Evolutionary conservation across 2,888 invertebrate genomes (phyloP), one percentile per base, ranked within the genome.

Genomic region (Cryptophagus acutangulus): DNA sequence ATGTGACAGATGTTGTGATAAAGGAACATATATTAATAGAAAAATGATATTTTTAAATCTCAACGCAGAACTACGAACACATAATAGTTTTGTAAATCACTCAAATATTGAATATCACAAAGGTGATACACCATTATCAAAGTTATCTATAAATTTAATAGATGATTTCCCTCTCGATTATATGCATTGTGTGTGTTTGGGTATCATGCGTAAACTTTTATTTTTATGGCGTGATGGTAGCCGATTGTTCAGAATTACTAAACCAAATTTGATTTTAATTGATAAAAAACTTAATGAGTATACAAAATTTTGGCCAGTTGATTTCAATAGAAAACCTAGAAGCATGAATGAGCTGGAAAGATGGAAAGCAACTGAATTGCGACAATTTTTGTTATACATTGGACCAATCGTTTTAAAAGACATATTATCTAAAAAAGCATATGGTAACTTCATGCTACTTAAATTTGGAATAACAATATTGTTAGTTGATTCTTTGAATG

Each of bases 291-390:
- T 45, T 13, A 28, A 34, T 15, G 6, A 9, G 10, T 9, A 41
- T 2, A 16, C 33, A 24, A 33, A 25, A 13, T 39, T 38, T 25
- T 52, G 54, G 49, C 57, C 60, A 2, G n/a, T 5, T 33, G 55
- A 58, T 6, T 55, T 59, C 33, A 48, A 43, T 14, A 29, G 57
- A 12, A 58, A 57, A 45, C 49, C 57, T 15, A 35, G 57, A 35
- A 33, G 44, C 4, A 12, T 54, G 8, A 34, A 17, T 17, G 50
- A 55, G 33, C 15, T 53, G 18, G 51, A 54, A 31, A 17, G 33
- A 9, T 55, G 54, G 52, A 55, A 54, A 37, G 54, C 52, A 4
- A 54, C 52, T 13, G 58, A 58, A 43, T 44, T 52, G 14, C 17
- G 51, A 6, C 44, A 50, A 36, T 53, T 53, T 45, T 38, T 55